These are phyloP conservation scores for Psophia crepitans DNA, from an alignment of 2,113 vertebrate species.

Conservation along the genomic window DNA sequence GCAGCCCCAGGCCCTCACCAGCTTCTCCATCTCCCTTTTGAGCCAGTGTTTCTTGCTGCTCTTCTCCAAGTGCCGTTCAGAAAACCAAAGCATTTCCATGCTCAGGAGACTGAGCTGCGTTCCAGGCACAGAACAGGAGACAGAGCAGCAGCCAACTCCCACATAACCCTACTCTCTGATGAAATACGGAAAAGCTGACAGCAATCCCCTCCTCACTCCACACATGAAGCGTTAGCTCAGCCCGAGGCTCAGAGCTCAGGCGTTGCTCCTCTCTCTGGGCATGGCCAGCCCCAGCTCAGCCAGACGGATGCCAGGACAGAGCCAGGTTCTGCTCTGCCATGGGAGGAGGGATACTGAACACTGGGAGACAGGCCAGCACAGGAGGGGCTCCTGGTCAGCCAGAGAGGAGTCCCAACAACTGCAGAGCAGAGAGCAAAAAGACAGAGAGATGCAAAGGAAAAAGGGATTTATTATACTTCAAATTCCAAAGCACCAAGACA, in stretches of 20 bases:
- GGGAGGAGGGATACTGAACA: neutral
- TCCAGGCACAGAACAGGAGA: neutral
- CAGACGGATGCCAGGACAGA: neutral
- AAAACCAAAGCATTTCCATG: neutral
- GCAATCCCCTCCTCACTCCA: neutral
- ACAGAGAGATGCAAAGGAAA: neutral
- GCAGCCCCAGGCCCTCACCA: neutral
- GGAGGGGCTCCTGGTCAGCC: neutral
- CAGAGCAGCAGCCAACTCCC: neutral
- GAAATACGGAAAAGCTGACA: neutral
- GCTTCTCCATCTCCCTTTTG: neutral
- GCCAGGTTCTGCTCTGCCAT: neutral
- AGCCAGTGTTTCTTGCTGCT: neutral
- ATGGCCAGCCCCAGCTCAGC: neutral
- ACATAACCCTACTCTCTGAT: neutral
- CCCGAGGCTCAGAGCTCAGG: neutral
- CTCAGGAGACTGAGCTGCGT: neutral
- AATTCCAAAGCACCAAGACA: neutral
- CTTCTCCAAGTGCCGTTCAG: neutral
- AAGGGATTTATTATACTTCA: slow-evolving; percentile 20
- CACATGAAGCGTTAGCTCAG: neutral
- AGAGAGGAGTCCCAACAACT: neutral
- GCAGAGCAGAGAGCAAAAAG: neutral
- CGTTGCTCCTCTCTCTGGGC: neutral
- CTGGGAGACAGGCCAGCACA: neutral